Percentiles rank a stretch among this genome's conserved stretches.
These are phyloP conservation scores for Sebastes umbrosus DNA, from an alignment of 2,797 vertebrate genomes.

Conservation along the genomic window DNA sequence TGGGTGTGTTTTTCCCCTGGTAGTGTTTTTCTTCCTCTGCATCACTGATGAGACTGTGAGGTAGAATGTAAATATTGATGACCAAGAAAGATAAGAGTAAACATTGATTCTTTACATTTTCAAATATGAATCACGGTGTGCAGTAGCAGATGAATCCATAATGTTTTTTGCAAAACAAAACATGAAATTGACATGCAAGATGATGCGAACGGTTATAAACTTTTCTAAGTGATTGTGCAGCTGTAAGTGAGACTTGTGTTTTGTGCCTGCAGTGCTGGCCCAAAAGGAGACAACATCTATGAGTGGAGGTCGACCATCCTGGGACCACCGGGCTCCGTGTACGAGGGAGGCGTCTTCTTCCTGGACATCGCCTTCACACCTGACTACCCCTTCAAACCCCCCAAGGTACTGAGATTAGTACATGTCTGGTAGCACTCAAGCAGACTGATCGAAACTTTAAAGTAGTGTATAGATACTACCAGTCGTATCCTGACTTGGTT, in stretches of 20 bases:
- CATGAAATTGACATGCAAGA: background rate
- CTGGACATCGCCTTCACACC: slow-evolving; percentile 96
- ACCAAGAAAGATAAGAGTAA: background rate
- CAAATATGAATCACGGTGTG: background rate
- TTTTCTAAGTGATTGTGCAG: background rate
- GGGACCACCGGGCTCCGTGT: slow-evolving; percentile 95
- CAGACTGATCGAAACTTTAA: background rate
- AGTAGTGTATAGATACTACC: too few relatives aligned
- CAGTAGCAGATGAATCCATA: background rate
- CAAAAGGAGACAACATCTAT: slow-evolving; percentile 97
- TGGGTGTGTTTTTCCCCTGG: background rate
- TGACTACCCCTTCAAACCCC: slow-evolving; percentile 97
- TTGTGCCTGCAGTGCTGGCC: slow-evolving; percentile 85
- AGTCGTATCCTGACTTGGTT: background rate
- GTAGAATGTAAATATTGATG: background rate
- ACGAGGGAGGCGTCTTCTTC: slow-evolving; percentile 96
- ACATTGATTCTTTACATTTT: background rate
- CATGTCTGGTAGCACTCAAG: background rate
- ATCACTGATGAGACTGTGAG: background rate
- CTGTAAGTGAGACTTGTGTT: background rate
- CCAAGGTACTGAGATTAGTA: slow-evolving; percentile 85
- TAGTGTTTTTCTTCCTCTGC: background rate
- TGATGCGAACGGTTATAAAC: background rate
- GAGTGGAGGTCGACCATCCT: slow-evolving; percentile 97
- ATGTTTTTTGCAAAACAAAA: background rate